These are phyloP conservation scores for Corvus moneduloides DNA, from an alignment of 2,113 vertebrate species.

Conservation along the genomic window DNA sequence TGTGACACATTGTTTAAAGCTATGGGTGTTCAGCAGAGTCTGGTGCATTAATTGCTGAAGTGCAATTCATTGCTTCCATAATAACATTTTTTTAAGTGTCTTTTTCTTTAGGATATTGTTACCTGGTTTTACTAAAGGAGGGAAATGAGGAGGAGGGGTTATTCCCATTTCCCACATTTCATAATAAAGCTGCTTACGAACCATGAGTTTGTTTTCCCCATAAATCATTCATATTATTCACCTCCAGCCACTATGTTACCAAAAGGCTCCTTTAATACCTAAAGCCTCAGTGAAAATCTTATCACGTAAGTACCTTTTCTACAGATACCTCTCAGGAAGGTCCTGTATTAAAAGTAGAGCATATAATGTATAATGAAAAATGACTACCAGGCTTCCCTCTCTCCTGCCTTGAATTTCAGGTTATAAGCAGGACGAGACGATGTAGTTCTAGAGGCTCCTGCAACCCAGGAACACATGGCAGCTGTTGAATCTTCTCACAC, in stretches of 20 bases:
- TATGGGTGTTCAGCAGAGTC: not conserved
- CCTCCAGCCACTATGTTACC: not conserved
- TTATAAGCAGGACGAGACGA: not conserved
- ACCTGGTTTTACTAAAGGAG: conserved; percentile 5
- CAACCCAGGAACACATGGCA: accelerated
- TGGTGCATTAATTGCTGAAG: not conserved
- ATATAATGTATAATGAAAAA: not conserved
- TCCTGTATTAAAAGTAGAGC: not conserved
- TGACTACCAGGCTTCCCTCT: not conserved
- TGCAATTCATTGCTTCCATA: not conserved
- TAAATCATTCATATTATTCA: not conserved
- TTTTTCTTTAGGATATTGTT: not conserved
- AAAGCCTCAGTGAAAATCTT: not conserved
- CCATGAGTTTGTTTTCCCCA: conserved; percentile 1
- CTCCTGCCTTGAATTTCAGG: not conserved
- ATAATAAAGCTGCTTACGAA: conserved; percentile 46
- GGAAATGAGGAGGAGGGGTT: not conserved
- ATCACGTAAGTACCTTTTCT: not conserved
- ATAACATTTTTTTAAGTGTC: not conserved
- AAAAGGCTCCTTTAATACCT: not conserved
- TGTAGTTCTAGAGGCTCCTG: not conserved
- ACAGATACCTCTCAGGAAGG: not conserved
- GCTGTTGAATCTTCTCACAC: not conserved
- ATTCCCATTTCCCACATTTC: conserved; percentile 26
- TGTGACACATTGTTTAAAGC: not conserved